A percentile compares a stretch with the other conserved stretches of the same genome.
Conservation (phyloP, 2,888 invertebrate species). For the Hermodice carunculata region DNA sequence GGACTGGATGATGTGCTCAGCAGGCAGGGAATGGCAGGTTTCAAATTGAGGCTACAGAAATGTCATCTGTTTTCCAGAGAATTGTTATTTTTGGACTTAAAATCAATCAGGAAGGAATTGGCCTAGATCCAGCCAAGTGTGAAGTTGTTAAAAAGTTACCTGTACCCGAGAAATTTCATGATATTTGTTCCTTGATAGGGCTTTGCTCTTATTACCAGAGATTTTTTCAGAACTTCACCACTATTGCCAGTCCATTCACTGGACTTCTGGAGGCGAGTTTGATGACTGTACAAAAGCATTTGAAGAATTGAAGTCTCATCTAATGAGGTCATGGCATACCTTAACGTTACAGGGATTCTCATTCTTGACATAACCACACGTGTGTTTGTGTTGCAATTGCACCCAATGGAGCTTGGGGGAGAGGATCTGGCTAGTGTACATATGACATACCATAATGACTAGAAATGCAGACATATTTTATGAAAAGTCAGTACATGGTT, state of each 20-base stretch:
- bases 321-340: slow-evolving; percentile 30
- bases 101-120: background rate
- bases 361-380: slow-evolving; percentile 32
- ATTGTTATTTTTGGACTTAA: slow-evolving; percentile 2
- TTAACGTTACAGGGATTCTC: slow-evolving; percentile 13
- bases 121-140: background rate
- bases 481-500: too few relatives aligned
- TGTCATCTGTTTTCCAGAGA: background rate
- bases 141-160: background rate
- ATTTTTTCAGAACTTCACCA: slow-evolving; percentile 26
- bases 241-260: slow-evolving; percentile 21
- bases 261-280: slow-evolving; percentile 18
- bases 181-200: background rate
- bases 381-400: slow-evolving; percentile 31
- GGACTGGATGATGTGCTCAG: slow-evolving; percentile 14
- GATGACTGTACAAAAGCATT: slow-evolving; percentile 32
- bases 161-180: background rate
- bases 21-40: background rate
- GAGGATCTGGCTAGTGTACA: too few relatives aligned
- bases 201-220: slow-evolving; percentile 9
- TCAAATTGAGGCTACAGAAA: background rate
- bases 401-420: slow-evolving; percentile 19
- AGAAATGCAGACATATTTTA: too few relatives aligned
- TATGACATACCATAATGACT: too few relatives aligned
- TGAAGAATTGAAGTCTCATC: slow-evolving; percentile 18